Evolutionary conservation across 1,140 invertebrate genomes (phyloP), one percentile per base, ranked within the genome.

Genomic region (Drosophila trapezifrons): DNA sequence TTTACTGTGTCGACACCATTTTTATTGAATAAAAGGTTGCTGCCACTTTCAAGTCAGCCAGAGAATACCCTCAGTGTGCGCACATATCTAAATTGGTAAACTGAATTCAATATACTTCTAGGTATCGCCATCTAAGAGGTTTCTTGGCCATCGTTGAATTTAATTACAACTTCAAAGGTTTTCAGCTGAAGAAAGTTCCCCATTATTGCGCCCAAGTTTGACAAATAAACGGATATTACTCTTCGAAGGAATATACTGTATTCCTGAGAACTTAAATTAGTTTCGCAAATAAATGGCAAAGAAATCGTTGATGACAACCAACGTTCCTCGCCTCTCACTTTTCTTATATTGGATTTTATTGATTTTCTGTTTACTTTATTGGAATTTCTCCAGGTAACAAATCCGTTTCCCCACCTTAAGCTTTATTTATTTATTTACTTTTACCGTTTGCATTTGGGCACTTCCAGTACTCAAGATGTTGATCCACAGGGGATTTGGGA

Each of bases 271-370:
- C 62, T 54, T 20, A 22, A 37, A 64, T 25, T 64, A 70, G 64
- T 40, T 47, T 46, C 27, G 51, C 52, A 58, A 71, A 72, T 38
- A 57, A 71, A 42, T 71, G 40, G 20, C 27, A n/a, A n/a, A 37
- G 18, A 15, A 32, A 37, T 18, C 51, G 32, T 17, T 54, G 51
- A 54, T 54, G 60, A 62, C 55, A 58, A 58, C 37, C 55, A 58
- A 58, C 37, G 25, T 49, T 57, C 27, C 38, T 54, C 18, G 9
- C n/a, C 20, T 42, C 13, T 12, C 35, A 25, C 52, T 47, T 40
- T 71, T 71, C 62, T 71, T 58, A 45, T 58, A 42, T 71, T 71
- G 42, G 32, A 37, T 72, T 58, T 40, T 72, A 72, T 71, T 58
- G 69, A 72, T 71, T 71, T 71, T 71, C 27, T 27, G 10, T 32